Base-by-base conservation (phyloP, 2,113 vertebrate genomes). In the Antennarius striatus region DNA sequence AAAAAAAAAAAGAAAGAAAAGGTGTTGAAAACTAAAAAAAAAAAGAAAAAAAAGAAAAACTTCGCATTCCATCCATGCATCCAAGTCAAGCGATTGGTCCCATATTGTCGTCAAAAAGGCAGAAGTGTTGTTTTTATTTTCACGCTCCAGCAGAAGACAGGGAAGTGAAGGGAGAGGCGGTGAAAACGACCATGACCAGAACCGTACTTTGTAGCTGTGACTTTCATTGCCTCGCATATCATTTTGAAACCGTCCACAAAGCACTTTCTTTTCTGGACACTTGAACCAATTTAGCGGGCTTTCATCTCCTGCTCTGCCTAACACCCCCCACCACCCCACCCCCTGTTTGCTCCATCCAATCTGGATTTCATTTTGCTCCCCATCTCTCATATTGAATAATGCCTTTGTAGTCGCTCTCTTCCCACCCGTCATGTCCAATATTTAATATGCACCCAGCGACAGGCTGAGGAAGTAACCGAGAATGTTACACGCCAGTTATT, bases 381-480 rank as follows among this genome's bases (percentile, higher is more conserved):
- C 51, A 66, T 86, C 70, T 85, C 76, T 81, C 73, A 61, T 72
- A 32, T 9, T 89, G 87, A 93, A 79, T 92, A 79, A 86, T 56
- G 70, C 42, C 76, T 88, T 87, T 92, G 84, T 86, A 83, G 81
- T 83, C 56, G 56, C 63, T 64, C 74, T 47, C 71, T 73, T 80
- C 59, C 68, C 59, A 69, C 71, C 68, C 73, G 65, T 73, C 61
- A 71, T 56, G 52, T 71, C 78, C 81, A 75, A 28, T 30, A 58
- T 79, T 88, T 90, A 88, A 90, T 82, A 71, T 39, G 85, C 89
- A 88, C 86, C 83, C 87, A 92, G 84, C 71, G 87, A 91, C 86
- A 90, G 13, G 12, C 60, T 64, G 60, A 81, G 80, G 82, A 90
- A 90, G 80, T 87, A 86, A 87, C 81, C 83, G 82, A 76, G 87